Percentiles rank a stretch among this genome's conserved stretches.
Evolutionary conservation across 2,113 vertebrate genomes (phyloP).

Genomic region (Meles meles): DNA sequence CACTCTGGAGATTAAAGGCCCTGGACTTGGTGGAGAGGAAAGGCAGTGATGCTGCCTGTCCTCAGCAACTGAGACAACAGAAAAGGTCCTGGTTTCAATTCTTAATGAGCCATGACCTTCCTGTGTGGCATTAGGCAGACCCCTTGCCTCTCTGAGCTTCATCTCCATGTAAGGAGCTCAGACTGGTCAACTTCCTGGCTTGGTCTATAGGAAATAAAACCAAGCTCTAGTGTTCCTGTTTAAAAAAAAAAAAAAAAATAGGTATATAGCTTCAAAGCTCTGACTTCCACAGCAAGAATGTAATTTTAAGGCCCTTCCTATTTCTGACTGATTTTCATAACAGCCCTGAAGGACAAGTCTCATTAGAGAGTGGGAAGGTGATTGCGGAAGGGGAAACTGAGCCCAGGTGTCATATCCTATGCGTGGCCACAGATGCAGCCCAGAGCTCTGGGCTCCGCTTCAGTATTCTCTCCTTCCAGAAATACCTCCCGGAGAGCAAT

Average conservation of each 20-base stretch:
- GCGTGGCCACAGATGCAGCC: neutral
- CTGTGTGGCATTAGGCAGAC: neutral
- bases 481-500: neutral
- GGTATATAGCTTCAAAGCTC: neutral
- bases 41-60: neutral
- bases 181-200: neutral
- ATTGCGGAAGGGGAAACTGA: neutral
- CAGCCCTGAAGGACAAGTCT: neutral
- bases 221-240: neutral
- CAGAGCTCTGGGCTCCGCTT: neutral
- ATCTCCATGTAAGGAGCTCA: neutral
- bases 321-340: neutral
- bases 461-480: neutral
- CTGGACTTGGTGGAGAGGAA: neutral
- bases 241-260: neutral
- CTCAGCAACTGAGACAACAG: neutral
- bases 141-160: neutral
- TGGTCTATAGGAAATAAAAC: neutral
- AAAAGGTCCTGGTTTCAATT: neutral
- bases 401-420: neutral
- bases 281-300: neutral
- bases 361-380: neutral
- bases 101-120: too few species aligned
- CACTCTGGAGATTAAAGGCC: neutral
- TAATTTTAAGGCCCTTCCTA: neutral